phyloP scores from a whole-genome alignment of 1,140 invertebrate species.

The Drosophila nigrodunni region DNA sequence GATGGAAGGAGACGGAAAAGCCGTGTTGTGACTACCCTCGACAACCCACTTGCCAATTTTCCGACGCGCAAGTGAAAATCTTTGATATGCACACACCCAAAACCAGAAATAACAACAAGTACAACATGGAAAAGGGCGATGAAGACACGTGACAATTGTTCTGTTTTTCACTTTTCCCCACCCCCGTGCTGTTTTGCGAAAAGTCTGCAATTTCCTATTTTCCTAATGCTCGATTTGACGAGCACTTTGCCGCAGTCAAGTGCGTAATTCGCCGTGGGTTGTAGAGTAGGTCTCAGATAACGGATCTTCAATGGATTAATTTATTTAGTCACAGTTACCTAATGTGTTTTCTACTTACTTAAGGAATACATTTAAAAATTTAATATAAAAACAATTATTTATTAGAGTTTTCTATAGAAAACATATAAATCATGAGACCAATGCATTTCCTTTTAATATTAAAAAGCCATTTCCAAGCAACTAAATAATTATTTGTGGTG shows the following conservation, averaged over 20 bases:
- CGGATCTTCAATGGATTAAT: conserved; percentile 53
- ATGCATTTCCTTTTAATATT: conserved; percentile 9
- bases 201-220: conserved; percentile 64
- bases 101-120: conserved; percentile 20
- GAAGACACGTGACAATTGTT: conserved; percentile 77
- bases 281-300: background rate
- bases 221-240: conserved; percentile 37
- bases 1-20: background rate
- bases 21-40: conserved; percentile 4
- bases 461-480: conserved; percentile 45
- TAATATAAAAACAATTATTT: background rate
- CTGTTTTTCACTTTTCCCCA: conserved; percentile 32
- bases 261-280: conserved; percentile 69
- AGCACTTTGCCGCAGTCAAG: conserved; percentile 67
- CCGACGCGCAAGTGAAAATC: conserved; percentile 60
- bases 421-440: background rate
- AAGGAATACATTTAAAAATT: background rate
- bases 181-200: conserved; percentile 16
- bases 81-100: conserved; percentile 43
- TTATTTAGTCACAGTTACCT: conserved; percentile 35
- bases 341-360: conserved; percentile 2
- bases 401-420: background rate
- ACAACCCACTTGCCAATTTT: conserved; percentile 55
- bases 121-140: conserved; percentile 19
- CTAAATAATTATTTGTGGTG: conserved; percentile 33